Percentiles rank a stretch among this genome's conserved stretches.
These are phyloP conservation scores for Leptinotarsa rubiginosa DNA, from an alignment of 2,888 invertebrate genomes.

Conservation along the genomic window DNA sequence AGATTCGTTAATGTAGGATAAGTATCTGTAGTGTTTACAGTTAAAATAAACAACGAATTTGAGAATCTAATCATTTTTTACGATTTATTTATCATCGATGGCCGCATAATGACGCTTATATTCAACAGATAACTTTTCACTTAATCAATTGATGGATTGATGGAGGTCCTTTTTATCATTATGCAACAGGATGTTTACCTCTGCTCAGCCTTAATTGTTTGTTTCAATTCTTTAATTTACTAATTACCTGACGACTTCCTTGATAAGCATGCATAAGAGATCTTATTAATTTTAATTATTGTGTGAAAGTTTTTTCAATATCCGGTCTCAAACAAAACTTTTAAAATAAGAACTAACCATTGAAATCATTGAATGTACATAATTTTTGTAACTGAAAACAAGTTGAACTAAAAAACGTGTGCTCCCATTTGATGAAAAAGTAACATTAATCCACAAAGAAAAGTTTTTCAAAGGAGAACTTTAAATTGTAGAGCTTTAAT, in stretches of 20 bases:
- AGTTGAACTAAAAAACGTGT: too few relatives aligned
- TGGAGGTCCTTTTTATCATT: background rate
- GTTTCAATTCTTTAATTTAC: background rate
- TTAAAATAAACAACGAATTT: background rate
- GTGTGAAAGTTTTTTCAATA: background rate
- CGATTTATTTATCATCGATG: background rate
- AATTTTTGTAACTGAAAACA: too few relatives aligned
- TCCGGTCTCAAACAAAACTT: background rate
- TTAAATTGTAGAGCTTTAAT: too few relatives aligned
- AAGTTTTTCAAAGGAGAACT: too few relatives aligned
- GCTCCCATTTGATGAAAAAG: too few relatives aligned
- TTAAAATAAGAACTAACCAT: too few relatives aligned
- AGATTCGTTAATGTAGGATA: conserved; percentile 3
- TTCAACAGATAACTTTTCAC: background rate
- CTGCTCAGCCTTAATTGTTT: background rate
- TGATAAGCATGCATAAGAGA: background rate
- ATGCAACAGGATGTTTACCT: conserved; percentile 1
- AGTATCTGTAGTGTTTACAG: background rate
- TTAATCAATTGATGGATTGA: background rate
- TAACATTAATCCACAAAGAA: too few relatives aligned
- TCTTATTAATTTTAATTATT: conserved; percentile 3
- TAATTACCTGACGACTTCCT: conserved; percentile 1
- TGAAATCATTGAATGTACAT: too few relatives aligned
- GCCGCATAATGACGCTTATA: background rate
- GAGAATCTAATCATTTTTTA: conserved; percentile 6